phyloP scores from a whole-genome alignment of 2,113 vertebrate species.

The Psittacara wagleri region DNA sequence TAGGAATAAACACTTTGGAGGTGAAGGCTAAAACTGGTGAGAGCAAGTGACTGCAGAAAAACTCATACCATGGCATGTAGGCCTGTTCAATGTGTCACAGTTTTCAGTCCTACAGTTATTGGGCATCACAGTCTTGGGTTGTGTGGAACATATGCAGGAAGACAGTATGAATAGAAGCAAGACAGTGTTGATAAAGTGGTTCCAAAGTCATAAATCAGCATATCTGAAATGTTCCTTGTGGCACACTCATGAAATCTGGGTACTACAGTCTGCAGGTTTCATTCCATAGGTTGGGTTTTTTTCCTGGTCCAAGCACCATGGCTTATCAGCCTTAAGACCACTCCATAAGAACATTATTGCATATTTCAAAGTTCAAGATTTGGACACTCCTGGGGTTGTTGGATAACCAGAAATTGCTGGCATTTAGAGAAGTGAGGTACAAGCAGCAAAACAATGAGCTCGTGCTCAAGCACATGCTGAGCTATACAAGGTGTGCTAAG shows the following conservation, averaged over 20 bases:
- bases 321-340: not conserved
- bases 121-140: not conserved
- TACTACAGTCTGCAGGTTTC: not conserved
- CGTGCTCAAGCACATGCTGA: not conserved
- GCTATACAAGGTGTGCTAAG: not conserved
- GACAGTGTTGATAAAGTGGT: not conserved
- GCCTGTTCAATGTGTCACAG: not conserved
- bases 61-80: not conserved
- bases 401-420: conserved; percentile 33
- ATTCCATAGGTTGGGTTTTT: not conserved
- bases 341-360: not conserved
- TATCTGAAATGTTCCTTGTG: not conserved
- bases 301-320: not conserved
- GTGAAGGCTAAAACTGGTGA: not conserved
- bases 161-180: not conserved
- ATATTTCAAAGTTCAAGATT: not conserved
- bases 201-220: not conserved
- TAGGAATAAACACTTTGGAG: not conserved
- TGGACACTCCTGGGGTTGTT: not conserved
- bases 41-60: not conserved
- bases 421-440: not conserved
- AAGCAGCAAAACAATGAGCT: not conserved
- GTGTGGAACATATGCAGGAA: not conserved
- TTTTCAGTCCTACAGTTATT: not conserved
- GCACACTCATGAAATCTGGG: not conserved